Conservation (phyloP, 2,797 vertebrate genomes). For the Epinephelus malabaricus region DNA sequence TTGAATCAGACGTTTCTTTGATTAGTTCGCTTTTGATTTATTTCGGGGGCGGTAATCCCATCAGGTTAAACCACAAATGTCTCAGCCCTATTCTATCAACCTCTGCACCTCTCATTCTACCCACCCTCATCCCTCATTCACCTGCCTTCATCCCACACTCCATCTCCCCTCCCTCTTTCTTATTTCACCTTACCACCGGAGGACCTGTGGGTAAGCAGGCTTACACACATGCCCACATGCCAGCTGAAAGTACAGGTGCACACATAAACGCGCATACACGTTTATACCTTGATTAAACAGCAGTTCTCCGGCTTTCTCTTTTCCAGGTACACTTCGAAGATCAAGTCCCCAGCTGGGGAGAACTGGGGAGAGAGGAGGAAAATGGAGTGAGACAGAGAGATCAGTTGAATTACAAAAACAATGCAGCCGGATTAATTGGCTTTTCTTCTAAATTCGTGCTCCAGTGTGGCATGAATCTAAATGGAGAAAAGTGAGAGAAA, state of each 20-base stretch:
- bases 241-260: background rate
- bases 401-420: conserved; percentile 59
- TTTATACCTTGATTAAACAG: conserved; percentile 94
- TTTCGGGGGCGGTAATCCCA: conserved; percentile 77
- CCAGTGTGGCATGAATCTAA: conserved; percentile 45
- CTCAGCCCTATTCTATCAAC: conserved; percentile 71
- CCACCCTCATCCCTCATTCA: conserved; percentile 29
- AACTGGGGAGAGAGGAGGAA: conserved; percentile 81
- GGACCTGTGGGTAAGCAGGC: conserved; percentile 28
- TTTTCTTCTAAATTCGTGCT: conserved; percentile 54
- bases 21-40: conserved; percentile 82
- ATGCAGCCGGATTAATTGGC: conserved; percentile 63
- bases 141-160: conserved; percentile 29
- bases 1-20: conserved; percentile 83
- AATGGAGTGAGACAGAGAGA: conserved; percentile 27
- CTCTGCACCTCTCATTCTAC: conserved; percentile 47
- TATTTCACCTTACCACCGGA: conserved; percentile 29
- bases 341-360: conserved; percentile 94
- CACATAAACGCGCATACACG: conserved; percentile 19
- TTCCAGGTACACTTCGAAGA: conserved; percentile 96
- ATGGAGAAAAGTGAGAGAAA: conserved; percentile 43
- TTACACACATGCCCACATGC: background rate
- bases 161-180: background rate
- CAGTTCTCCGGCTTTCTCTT: conserved; percentile 92
- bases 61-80: conserved; percentile 76